phyloP scores from a whole-genome alignment of 2,797 vertebrate species.

The Sebastes oblongus region DNA sequence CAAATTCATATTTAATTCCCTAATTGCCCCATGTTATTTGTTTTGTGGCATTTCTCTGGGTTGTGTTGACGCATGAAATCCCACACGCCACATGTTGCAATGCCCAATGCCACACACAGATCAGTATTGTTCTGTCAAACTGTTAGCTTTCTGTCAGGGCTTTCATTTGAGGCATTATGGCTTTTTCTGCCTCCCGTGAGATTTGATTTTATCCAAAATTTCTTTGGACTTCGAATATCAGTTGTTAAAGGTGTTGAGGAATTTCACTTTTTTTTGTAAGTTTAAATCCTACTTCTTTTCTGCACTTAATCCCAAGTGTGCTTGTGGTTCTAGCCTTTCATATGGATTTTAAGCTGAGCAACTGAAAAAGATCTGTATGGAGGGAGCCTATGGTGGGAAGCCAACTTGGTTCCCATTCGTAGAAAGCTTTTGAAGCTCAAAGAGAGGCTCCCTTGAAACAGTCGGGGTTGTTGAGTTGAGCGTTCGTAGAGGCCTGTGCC shows the following conservation, averaged over 20 bases:
- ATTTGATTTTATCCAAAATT: conserved; percentile 19
- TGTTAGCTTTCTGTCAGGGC: conserved; percentile 28
- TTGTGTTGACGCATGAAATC: conserved; percentile 10
- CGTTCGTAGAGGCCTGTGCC: conserved; percentile 63
- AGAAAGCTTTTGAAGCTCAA: conserved; percentile 70
- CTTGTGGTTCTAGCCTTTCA: conserved; percentile 44
- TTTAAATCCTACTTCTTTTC: conserved; percentile 38
- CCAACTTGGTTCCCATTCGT: conserved; percentile 65
- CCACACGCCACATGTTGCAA: not conserved
- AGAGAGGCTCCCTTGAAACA: conserved; percentile 66
- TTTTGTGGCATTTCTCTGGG: conserved; percentile 18
- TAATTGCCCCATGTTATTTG: conserved; percentile 25
- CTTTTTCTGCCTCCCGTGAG: conserved; percentile 6
- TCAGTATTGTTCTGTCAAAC: conserved; percentile 27
- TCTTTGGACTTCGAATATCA: conserved; percentile 32
- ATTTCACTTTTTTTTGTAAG: conserved; percentile 41
- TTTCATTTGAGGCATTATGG: conserved; percentile 28
- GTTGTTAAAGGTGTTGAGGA: conserved; percentile 30
- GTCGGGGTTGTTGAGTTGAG: conserved; percentile 61
- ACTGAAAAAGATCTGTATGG: conserved; percentile 57
- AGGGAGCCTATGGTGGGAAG: conserved; percentile 63
- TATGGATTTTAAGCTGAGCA: conserved; percentile 60
- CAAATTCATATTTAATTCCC: conserved; percentile 38
- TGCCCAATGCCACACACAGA: conserved; percentile 18
- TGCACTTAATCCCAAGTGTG: conserved; percentile 46